A percentile compares a stretch with the other conserved stretches of the same genome.
Evolutionary conservation across 2,113 vertebrate species (phyloP).

Genomic region (Hippocampus comes): DNA sequence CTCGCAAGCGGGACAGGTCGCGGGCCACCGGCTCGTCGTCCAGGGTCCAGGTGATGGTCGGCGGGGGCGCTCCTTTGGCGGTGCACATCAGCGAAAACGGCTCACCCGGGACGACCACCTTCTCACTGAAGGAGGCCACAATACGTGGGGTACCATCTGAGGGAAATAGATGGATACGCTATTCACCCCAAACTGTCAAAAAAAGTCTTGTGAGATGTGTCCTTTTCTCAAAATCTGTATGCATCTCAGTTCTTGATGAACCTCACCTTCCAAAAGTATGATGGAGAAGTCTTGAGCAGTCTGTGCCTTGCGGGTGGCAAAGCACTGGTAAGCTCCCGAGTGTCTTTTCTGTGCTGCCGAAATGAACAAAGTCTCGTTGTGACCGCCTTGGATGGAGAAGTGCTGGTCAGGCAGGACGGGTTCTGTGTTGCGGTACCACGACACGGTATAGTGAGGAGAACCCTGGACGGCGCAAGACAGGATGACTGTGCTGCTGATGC

Average conservation of each 20-base stretch:
- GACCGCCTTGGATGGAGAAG: conserved; percentile 92
- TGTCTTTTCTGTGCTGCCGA: conserved; percentile 94
- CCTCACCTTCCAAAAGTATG: conserved; percentile 89
- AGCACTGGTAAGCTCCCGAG: conserved; percentile 96
- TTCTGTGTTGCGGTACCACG: conserved; percentile 97
- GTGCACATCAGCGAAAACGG: conserved; percentile 96
- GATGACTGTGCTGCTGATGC: conserved; percentile 97
- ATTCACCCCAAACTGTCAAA: neutral
- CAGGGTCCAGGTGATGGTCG: conserved; percentile 94
- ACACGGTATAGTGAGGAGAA: conserved; percentile 88
- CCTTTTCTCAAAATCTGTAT: neutral
- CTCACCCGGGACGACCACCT: conserved; percentile 93
- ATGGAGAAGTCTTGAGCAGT: conserved; percentile 96
- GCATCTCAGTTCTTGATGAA: neutral
- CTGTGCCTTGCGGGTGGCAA: conserved; percentile 89
- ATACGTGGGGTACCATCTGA: conserved; percentile 95
- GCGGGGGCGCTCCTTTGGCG: conserved; percentile 92
- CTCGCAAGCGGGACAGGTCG: conserved; percentile 81
- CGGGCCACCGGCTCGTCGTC: conserved; percentile 90
- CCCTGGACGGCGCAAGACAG: conserved; percentile 91
- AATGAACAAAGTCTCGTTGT: conserved; percentile 96
- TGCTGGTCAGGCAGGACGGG: conserved; percentile 84
- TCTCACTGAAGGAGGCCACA: conserved; percentile 95
- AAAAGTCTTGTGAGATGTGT: neutral
- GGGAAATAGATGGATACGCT: neutral